Evolutionary conservation across 2,797 vertebrate species (phyloP).

Genomic region (Karalla daura): DNA sequence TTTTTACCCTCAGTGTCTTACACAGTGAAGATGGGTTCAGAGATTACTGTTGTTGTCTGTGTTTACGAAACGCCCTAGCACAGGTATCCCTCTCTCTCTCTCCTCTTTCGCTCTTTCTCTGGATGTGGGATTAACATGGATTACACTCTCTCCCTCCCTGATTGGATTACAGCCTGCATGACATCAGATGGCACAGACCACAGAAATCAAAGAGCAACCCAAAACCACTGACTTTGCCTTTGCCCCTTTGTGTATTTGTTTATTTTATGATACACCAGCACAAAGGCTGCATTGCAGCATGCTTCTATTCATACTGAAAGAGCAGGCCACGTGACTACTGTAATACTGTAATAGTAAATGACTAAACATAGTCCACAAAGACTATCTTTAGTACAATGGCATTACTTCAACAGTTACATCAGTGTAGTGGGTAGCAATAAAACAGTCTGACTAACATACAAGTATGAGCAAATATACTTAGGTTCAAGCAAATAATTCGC

Average conservation of each 20-base stretch:
- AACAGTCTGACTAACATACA: too few species aligned
- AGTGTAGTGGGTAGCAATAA: too few species aligned
- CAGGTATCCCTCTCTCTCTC: conserved; percentile 46
- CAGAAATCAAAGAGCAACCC: conserved; percentile 72
- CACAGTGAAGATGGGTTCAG: conserved; percentile 38
- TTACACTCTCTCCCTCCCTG: conserved; percentile 76
- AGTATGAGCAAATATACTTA: too few species aligned
- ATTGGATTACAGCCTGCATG: conserved; percentile 82
- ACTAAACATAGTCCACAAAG: too few species aligned
- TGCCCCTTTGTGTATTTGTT: background rate
- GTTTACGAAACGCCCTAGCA: conserved; percentile 49
- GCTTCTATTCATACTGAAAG: too few species aligned
- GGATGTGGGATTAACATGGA: conserved; percentile 81
- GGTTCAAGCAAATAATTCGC: too few species aligned
- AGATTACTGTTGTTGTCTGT: conserved; percentile 59
- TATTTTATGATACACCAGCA: too few species aligned
- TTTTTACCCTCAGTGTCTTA: conserved; percentile 20
- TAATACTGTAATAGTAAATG: too few species aligned
- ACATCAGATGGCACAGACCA: conserved; percentile 66
- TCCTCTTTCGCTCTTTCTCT: conserved; percentile 64
- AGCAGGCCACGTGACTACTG: too few species aligned
- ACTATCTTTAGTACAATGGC: too few species aligned
- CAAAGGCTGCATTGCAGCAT: too few species aligned
- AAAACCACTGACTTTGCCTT: conserved; percentile 6
- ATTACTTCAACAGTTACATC: too few species aligned